Conservation (phyloP, 2,113 vertebrate species). For the Litocranius walleri region DNA sequence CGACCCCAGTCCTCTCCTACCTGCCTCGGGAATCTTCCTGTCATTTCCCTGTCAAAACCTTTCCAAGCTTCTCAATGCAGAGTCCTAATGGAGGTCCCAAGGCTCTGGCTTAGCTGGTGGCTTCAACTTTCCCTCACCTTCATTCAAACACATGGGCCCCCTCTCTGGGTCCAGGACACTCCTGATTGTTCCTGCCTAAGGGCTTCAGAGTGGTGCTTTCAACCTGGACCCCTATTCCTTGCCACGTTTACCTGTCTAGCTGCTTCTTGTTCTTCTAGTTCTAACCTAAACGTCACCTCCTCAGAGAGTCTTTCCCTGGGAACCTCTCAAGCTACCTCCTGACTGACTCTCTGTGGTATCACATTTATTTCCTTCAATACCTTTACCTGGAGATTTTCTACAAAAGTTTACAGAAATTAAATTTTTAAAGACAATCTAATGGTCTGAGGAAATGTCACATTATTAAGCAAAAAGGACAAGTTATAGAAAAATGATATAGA, state of each 20-base stretch:
- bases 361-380: not conserved
- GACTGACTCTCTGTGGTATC: not conserved
- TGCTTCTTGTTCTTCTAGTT: not conserved
- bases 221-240: not conserved
- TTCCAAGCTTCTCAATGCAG: not conserved
- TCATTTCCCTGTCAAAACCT: not conserved
- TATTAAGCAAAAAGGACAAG: slow-evolving; percentile 23
- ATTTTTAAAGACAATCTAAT: not conserved
- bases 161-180: not conserved
- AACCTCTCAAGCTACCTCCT: not conserved
- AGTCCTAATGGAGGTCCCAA: not conserved
- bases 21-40: not conserved
- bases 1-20: not conserved
- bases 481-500: not conserved
- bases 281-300: not conserved
- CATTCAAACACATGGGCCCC: not conserved
- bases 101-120: not conserved
- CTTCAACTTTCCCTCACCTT: not conserved
- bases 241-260: not conserved
- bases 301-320: not conserved
- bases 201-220: not conserved
- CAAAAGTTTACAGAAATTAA: not conserved
- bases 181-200: not conserved
- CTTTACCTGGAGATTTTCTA: not conserved
- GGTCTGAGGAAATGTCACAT: not conserved